Conservation (phyloP, 2,797 vertebrate genomes). For the Pelochelys cantorii region DNA sequence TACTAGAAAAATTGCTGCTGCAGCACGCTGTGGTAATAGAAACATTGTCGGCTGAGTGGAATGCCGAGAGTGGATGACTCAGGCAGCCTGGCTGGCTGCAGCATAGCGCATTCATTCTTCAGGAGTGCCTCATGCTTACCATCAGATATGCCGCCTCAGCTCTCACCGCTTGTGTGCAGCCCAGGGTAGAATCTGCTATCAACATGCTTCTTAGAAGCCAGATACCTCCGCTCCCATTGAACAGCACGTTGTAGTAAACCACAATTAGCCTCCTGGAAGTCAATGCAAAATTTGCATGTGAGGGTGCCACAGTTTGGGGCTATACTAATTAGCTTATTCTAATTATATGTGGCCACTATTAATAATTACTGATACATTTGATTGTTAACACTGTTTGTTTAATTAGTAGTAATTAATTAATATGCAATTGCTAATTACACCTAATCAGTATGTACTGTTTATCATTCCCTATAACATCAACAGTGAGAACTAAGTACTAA, state of each 20-base stretch:
- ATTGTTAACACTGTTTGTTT: not conserved
- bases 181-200: not conserved
- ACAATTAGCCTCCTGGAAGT: not conserved
- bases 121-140: not conserved
- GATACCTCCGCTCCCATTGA: not conserved
- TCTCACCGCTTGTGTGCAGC: not conserved
- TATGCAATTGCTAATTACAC: not conserved
- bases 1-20: not conserved
- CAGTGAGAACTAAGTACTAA: not conserved
- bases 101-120: not conserved
- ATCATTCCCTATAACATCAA: not conserved
- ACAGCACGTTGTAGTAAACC: not conserved
- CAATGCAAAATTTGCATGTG: not conserved
- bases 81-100: not conserved
- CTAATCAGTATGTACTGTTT: not conserved
- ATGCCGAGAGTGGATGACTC: not conserved
- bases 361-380: not conserved
- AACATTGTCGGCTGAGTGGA: not conserved
- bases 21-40: not conserved
- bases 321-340: not conserved
- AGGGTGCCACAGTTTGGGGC: not conserved
- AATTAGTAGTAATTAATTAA: not conserved
- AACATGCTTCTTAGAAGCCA: not conserved
- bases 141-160: not conserved
- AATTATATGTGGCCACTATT: not conserved